These are phyloP conservation scores for Lepeophtheirus salmonis DNA, from an alignment of 1,140 invertebrate genomes.

Conservation along the genomic window DNA sequence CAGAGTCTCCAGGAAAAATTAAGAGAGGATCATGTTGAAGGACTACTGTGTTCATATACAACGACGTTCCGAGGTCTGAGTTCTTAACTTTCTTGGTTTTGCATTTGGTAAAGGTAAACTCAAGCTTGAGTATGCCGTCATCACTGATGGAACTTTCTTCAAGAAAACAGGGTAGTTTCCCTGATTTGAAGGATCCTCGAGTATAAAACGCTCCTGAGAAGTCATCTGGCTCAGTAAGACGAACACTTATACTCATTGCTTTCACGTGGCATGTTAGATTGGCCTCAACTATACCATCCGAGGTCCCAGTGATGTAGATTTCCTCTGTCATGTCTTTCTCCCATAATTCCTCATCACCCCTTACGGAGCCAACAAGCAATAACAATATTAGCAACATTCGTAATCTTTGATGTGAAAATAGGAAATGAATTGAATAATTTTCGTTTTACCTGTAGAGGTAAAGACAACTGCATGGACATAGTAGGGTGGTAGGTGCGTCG, in stretches of 20 bases:
- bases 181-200: neutral
- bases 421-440: too few species aligned
- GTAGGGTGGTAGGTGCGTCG: too few species aligned
- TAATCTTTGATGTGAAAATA: too few species aligned
- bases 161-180: neutral
- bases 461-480: too few species aligned
- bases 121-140: neutral
- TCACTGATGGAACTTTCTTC: neutral
- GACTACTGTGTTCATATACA: neutral
- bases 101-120: neutral
- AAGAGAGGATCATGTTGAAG: neutral
- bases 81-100: neutral
- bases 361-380: neutral
- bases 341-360: neutral
- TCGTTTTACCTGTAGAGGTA: too few species aligned
- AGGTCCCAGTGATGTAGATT: neutral
- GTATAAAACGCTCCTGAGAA: neutral
- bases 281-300: neutral
- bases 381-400: too few species aligned
- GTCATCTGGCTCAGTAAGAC: neutral
- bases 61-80: neutral
- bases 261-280: neutral
- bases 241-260: neutral
- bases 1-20: neutral
- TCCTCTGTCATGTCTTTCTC: neutral